These are phyloP conservation scores for Carettochelys insculpta DNA, from an alignment of 2,113 vertebrate species.

Conservation along the genomic window DNA sequence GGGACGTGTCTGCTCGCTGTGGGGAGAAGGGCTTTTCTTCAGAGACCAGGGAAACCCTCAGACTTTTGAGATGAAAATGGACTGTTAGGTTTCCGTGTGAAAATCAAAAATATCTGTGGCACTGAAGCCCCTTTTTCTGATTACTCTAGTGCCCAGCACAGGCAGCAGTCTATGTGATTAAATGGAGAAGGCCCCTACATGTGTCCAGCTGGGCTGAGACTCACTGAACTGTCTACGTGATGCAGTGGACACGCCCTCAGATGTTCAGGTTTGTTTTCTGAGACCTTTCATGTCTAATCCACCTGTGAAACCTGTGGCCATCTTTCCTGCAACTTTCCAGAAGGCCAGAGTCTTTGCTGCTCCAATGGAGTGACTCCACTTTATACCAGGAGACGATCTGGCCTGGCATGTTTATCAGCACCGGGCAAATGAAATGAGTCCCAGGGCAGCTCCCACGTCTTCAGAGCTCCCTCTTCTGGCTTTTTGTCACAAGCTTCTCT, in stretches of 20 bases:
- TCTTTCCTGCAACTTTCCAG: not conserved
- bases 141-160: too few relatives aligned
- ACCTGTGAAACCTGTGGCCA: not conserved
- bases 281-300: not conserved
- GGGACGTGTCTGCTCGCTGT: not conserved
- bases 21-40: not conserved
- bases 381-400: not conserved
- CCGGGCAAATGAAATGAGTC: not conserved
- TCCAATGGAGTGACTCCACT: not conserved
- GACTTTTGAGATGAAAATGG: not conserved
- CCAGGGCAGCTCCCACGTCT: not conserved
- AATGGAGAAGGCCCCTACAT: too few relatives aligned
- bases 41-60: not conserved
- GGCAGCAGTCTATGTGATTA: not conserved
- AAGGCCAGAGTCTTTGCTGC: not conserved
- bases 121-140: not conserved
- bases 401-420: not conserved
- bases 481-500: not conserved
- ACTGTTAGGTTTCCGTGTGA: not conserved
- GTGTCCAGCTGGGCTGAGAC: not conserved
- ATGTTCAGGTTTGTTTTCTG: not conserved
- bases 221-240: not conserved
- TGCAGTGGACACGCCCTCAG: not conserved
- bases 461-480: fast-evolving
- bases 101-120: not conserved